A percentile compares a stretch with the other conserved stretches of the same genome.
Evolutionary conservation across 2,797 vertebrate species (phyloP).

Genomic region (Silurus aristotelis): DNA sequence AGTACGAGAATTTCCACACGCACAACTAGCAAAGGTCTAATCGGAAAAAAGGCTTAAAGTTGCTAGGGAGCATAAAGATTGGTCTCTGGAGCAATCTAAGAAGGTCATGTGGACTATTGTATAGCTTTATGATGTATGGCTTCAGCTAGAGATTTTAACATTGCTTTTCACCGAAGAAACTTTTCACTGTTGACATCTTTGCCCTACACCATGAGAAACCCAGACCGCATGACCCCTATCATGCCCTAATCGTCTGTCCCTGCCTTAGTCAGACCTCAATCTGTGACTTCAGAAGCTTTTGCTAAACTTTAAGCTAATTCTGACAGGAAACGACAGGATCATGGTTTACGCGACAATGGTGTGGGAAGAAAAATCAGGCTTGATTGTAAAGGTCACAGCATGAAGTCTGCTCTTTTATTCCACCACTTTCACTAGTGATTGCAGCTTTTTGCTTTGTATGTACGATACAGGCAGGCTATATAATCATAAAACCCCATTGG

Average conservation of each 20-base stretch:
- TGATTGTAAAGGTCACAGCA: slow-evolving; percentile 38
- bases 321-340: background rate
- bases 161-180: background rate
- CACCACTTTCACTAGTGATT: slow-evolving; percentile 14
- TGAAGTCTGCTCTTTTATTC: slow-evolving; percentile 37
- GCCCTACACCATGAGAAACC: background rate
- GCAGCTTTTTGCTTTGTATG: background rate
- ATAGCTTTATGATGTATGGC: background rate
- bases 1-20: too few species aligned
- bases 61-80: too few species aligned
- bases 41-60: too few species aligned
- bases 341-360: background rate
- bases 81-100: too few species aligned
- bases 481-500: background rate
- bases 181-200: background rate
- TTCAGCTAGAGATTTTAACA: background rate
- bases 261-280: slow-evolving; percentile 43
- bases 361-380: slow-evolving; percentile 31
- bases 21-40: too few species aligned
- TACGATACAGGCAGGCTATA: background rate
- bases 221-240: background rate
- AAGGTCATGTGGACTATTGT: background rate
- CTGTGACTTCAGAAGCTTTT: slow-evolving; percentile 20
- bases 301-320: slow-evolving; percentile 17
- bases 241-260: slow-evolving; percentile 11